phyloP scores from a whole-genome alignment of 2,797 vertebrate species.

The Poecilia gillii region DNA sequence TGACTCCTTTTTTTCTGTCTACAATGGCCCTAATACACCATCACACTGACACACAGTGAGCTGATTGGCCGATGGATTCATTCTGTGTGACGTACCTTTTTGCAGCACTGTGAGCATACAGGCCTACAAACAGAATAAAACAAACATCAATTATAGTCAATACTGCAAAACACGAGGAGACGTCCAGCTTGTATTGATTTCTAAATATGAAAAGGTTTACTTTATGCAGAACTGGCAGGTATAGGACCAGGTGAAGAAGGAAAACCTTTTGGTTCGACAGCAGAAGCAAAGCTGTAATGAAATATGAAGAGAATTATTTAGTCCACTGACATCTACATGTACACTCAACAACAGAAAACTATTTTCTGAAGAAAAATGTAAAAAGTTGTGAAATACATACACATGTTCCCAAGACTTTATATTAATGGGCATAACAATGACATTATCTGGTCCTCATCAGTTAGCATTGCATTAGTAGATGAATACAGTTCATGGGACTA shows the following conservation, averaged over 20 bases:
- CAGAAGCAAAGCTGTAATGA: constrained; percentile 92
- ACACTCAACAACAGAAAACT: neutral
- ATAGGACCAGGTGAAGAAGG: constrained; percentile 97
- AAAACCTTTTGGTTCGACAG: constrained; percentile 95
- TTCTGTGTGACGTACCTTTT: constrained; percentile 85
- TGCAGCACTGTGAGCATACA: constrained; percentile 98
- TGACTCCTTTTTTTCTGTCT: too few relatives aligned
- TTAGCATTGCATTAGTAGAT: neutral
- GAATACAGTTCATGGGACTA: neutral
- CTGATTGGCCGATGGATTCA: neutral
- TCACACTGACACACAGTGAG: neutral
- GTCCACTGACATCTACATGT: neutral
- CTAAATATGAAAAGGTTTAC: constrained; percentile 85
- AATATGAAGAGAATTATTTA: neutral
- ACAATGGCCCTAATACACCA: too few relatives aligned
- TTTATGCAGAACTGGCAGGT: constrained; percentile 99
- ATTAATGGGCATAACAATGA: neutral
- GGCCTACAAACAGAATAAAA: constrained; percentile 80
- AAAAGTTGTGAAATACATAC: neutral
- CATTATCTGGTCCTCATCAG: neutral
- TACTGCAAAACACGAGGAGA: neutral
- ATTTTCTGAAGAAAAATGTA: neutral
- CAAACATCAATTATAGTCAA: neutral
- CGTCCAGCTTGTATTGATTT: neutral
- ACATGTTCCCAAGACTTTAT: neutral